Conservation (phyloP, 1,140 invertebrate genomes). For the Lepeophtheirus salmonis region DNA sequence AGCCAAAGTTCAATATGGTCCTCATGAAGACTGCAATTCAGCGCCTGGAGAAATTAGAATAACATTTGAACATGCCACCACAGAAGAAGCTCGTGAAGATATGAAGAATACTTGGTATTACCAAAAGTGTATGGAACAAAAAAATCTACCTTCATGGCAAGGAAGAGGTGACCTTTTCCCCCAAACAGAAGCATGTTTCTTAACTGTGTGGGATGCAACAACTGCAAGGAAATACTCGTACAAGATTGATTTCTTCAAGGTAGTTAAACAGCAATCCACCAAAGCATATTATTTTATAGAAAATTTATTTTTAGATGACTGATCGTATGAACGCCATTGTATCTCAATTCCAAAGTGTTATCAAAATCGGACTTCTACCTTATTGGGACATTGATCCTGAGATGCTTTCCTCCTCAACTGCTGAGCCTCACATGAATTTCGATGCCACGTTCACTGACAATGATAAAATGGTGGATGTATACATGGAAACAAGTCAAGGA, state of each 20-base stretch:
- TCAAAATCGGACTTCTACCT: conserved; percentile 20
- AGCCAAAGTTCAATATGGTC: conserved; percentile 11
- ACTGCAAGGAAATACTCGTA: conserved; percentile 19
- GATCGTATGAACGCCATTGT: conserved; percentile 18
- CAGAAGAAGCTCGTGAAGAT: conserved; percentile 2
- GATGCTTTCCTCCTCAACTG: not conserved
- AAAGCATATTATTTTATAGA: not conserved
- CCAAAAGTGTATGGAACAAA: conserved; percentile 17
- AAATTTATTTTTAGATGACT: conserved; percentile 16
- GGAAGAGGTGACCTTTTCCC: not conserved
- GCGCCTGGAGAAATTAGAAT: conserved; percentile 8
- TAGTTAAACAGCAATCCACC: not conserved
- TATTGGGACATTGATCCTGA: conserved; percentile 21
- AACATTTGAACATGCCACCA: conserved; percentile 8
- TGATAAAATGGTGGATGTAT: conserved; percentile 19
- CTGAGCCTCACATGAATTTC: conserved; percentile 19
- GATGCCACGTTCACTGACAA: conserved; percentile 18
- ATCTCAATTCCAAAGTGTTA: conserved; percentile 13
- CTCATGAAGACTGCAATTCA: not conserved
- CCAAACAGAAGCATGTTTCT: conserved; percentile 20
- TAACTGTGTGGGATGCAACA: conserved; percentile 20
- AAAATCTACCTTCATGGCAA: conserved; percentile 3
- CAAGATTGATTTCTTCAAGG: conserved; percentile 18
- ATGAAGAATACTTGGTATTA: conserved; percentile 12
- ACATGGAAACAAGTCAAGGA: conserved; percentile 21